Evolutionary conservation across 2,888 invertebrate genomes (phyloP).

Genomic region (Strigamia maritima): DNA sequence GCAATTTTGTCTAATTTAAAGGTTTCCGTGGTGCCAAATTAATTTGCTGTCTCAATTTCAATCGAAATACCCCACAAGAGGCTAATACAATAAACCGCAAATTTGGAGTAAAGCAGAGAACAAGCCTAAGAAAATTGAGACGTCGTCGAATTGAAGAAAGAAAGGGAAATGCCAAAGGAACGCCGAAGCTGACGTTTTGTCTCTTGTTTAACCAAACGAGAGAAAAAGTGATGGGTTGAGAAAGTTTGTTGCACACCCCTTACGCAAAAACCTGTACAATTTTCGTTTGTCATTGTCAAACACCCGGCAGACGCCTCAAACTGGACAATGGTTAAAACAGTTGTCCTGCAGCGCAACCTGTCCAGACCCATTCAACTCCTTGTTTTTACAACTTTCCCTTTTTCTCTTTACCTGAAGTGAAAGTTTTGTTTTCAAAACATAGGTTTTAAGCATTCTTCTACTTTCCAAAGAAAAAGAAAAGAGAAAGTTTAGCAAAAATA

Average conservation of each 20-base stretch:
- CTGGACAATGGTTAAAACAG: constrained; percentile 33
- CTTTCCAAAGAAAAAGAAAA: background rate
- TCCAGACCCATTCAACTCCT: constrained; percentile 14
- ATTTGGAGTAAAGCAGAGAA: background rate
- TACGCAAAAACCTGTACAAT: constrained; percentile 35
- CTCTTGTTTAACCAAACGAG: constrained; percentile 13
- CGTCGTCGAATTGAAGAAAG: constrained; percentile 13
- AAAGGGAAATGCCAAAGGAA: background rate
- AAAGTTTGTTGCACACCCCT: background rate
- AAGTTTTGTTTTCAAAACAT: constrained; percentile 21
- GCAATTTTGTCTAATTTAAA: constrained; percentile 30
- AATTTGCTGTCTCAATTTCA: constrained; percentile 21
- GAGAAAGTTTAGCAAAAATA: background rate
- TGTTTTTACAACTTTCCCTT: constrained; percentile 24
- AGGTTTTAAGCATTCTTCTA: constrained; percentile 15
- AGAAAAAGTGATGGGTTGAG: constrained; percentile 29
- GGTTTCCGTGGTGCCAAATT: constrained; percentile 31
- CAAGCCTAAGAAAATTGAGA: constrained; percentile 21
- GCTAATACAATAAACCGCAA: constrained; percentile 24
- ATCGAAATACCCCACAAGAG: constrained; percentile 32
- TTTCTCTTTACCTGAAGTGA: constrained; percentile 27
- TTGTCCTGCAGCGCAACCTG: constrained; percentile 28
- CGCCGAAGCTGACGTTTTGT: constrained; percentile 22
- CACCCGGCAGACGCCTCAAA: constrained; percentile 2
- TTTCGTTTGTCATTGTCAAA: constrained; percentile 38